Percentiles rank a stretch among this genome's conserved stretches.
Evolutionary conservation across 2,113 vertebrate species (phyloP).

Genomic region (Gracilinanus agilis): DNA sequence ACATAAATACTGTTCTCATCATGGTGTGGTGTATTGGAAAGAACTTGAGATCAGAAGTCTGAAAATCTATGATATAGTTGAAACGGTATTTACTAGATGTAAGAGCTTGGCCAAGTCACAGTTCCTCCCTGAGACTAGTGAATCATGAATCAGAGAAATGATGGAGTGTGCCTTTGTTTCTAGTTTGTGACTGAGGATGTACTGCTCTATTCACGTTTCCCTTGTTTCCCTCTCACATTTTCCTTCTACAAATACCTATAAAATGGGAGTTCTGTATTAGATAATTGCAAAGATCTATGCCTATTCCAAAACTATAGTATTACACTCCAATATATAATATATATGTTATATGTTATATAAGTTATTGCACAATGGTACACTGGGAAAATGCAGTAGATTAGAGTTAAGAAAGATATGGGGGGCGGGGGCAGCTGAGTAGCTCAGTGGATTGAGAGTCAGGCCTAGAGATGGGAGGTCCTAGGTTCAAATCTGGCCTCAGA

Average conservation of each 20-base stretch:
- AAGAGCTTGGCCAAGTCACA: no score
- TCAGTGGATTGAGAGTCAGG: no score
- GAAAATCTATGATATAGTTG: not conserved
- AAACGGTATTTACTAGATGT: not conserved
- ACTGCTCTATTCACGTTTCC: conserved; percentile 68
- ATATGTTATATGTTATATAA: conserved; percentile 14
- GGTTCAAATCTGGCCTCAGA: no score
- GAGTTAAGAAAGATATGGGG: not conserved
- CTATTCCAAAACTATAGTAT: conserved; percentile 27
- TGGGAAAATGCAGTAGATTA: not conserved
- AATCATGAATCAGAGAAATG: conserved; percentile 49
- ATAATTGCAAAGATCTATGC: conserved; percentile 5
- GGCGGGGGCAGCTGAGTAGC: no score
- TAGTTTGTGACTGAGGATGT: conserved; percentile 41
- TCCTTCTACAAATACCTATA: no score
- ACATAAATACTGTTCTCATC: not conserved
- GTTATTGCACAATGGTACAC: not conserved
- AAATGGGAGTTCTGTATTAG: conserved; percentile 15
- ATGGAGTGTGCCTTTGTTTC: conserved; percentile 56
- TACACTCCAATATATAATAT: conserved; percentile 42
- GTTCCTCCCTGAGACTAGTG: no score
- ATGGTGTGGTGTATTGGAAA: not conserved
- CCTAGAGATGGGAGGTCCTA: no score
- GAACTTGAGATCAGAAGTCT: not conserved
- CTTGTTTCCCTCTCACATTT: no score